Conservation (phyloP, 1,140 invertebrate genomes). For the Heliothis virescens region DNA sequence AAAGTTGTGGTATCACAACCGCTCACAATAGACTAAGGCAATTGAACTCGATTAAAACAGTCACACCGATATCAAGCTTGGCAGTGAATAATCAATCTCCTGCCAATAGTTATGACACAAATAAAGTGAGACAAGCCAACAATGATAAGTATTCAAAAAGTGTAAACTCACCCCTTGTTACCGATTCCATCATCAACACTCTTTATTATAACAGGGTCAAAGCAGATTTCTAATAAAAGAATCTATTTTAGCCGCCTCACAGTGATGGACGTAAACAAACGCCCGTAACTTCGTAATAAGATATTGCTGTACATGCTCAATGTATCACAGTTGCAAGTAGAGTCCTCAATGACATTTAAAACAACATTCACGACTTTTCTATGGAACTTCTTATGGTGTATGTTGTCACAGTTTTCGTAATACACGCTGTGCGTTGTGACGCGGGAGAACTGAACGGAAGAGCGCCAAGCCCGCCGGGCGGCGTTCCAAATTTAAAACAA, state of each 20-base stretch:
- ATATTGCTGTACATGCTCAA: slow-evolving; percentile 53
- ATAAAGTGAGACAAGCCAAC: slow-evolving; percentile 62
- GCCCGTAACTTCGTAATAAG: slow-evolving; percentile 32
- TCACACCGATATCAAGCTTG: slow-evolving; percentile 52
- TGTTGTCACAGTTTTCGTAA: slow-evolving; percentile 59
- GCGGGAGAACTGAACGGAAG: slow-evolving; percentile 68
- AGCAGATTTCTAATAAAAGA: slow-evolving; percentile 77
- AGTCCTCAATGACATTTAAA: neutral
- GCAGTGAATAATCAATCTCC: slow-evolving; percentile 54
- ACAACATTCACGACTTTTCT: slow-evolving; percentile 25
- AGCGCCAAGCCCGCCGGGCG: slow-evolving; percentile 76
- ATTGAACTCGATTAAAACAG: slow-evolving; percentile 50
- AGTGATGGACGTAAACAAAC: slow-evolving; percentile 68
- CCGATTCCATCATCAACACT: slow-evolving; percentile 63
- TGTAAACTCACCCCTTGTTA: slow-evolving; percentile 73
- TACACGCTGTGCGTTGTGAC: slow-evolving; percentile 60
- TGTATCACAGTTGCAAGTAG: slow-evolving; percentile 13
- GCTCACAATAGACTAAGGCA: slow-evolving; percentile 52
- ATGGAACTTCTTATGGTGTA: slow-evolving; percentile 21
- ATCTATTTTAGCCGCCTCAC: slow-evolving; percentile 75
- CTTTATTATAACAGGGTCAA: slow-evolving; percentile 70
- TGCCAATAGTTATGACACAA: slow-evolving; percentile 66
- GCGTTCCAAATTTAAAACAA: slow-evolving; percentile 80
- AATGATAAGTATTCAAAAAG: slow-evolving; percentile 59
- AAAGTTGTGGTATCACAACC: slow-evolving; percentile 54